phyloP scores from a whole-genome alignment of 2,888 invertebrate species.

The Phengaris alcon region DNA sequence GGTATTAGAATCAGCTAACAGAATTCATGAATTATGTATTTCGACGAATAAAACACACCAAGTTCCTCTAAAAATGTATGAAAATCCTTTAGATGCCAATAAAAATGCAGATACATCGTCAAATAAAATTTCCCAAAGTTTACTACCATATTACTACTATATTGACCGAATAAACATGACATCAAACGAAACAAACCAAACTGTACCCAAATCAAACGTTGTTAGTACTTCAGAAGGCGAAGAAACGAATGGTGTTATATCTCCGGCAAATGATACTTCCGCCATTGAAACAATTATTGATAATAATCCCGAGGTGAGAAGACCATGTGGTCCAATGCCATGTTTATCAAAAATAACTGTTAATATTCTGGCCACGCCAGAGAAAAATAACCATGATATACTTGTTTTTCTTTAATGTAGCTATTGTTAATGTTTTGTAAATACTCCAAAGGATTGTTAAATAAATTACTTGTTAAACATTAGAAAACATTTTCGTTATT shows the following conservation, averaged over 20 bases:
- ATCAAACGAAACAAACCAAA: not conserved
- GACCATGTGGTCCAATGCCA: not conserved
- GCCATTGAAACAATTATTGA: not conserved
- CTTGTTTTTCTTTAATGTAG: not conserved
- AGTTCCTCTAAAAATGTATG: not conserved
- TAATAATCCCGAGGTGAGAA: not conserved
- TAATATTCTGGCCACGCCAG: not conserved
- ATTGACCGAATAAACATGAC: not conserved
- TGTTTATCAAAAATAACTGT: slow-evolving; percentile 16
- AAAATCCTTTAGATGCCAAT: not conserved
- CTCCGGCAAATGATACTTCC: not conserved
- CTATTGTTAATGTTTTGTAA: not conserved
- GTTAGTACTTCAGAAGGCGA: not conserved
- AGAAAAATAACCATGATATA: not conserved
- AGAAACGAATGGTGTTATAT: not conserved
- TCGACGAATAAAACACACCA: not conserved
- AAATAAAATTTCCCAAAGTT: slow-evolving; percentile 5
- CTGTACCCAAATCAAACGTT: not conserved
- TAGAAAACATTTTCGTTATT: too few species aligned
- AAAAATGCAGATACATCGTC: not conserved
- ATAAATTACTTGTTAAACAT: too few species aligned
- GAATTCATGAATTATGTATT: not conserved
- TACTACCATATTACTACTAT: slow-evolving; percentile 9
- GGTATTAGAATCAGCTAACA: not conserved
- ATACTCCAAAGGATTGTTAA: too few species aligned